Base-by-base conservation (phyloP, 2,888 invertebrate species). In the Blastobasis adustella region DNA sequence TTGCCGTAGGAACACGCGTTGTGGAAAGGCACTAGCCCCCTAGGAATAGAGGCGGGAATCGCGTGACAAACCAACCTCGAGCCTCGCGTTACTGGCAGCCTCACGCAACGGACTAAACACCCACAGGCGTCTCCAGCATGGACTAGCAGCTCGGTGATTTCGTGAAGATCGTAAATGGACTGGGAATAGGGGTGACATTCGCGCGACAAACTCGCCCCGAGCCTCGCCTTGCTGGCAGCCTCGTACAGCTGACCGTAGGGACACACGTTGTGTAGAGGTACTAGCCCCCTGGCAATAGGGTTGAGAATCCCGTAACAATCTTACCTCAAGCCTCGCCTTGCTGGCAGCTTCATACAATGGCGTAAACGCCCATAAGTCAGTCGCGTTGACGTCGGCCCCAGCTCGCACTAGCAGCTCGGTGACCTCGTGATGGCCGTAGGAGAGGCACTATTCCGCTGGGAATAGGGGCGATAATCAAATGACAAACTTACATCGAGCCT, bases 1-100 rank as follows among this genome's bases (percentile, higher is more conserved):
- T 98, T 98, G 0, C 98, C 98, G 78, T 98, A 98, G 0, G 97
- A 98, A 73, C 97, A 97, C 51, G 98, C 98, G 84, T 98, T 99
- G 82, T 98, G 98, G 4, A 98, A 90, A 1, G 98, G 98, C 6
- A 98, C 98, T 54, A 98, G 89, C 5, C 98, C 98, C 4, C 98
- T 96, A n/a, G n/a, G n/a, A n/a, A n/a, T n/a, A n/a, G n/a, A n/a
- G n/a, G 23, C 23, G 23, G 3, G 23, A 23, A 23, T 23, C 23
- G 23, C 23, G 23, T 23, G 23, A 23, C 23, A 23, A 23, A 23
- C 23, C 3, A 1, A 93, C 93, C 89, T 98, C 98, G 0, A 96
- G 91, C 41, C 98, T 90, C 5, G 96, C 96, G 82, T 98, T 98
- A 61, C 96, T 96, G 6, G 98, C 97, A 0, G 98, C 98, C 80